Conservation (phyloP, 1,140 invertebrate species). For the Drosophila aff. region DNA sequence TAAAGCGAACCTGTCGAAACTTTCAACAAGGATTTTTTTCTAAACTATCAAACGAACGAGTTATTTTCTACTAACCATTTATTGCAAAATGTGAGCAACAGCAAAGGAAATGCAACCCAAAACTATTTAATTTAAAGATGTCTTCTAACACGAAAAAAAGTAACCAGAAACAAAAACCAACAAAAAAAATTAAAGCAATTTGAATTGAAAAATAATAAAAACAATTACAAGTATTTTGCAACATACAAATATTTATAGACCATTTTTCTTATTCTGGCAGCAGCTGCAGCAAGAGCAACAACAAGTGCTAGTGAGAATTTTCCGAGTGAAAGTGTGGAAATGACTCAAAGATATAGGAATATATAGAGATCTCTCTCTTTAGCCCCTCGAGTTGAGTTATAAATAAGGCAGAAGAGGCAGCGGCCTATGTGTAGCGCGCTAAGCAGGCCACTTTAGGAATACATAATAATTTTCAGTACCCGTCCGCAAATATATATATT, state of each 20-base stretch:
- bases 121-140: slow-evolving; percentile 59
- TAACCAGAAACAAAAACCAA: slow-evolving; percentile 38
- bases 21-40: slow-evolving; percentile 53
- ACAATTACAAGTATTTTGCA: slow-evolving; percentile 82
- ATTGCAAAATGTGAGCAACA: slow-evolving; percentile 63
- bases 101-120: slow-evolving; percentile 44
- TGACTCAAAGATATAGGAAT: slow-evolving; percentile 32
- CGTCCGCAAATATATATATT: slow-evolving; percentile 21
- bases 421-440: slow-evolving; percentile 57
- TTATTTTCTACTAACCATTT: slow-evolving; percentile 74
- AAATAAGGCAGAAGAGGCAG: slow-evolving; percentile 54
- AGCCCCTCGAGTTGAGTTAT: slow-evolving; percentile 71
- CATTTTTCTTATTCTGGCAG: slow-evolving; percentile 72
- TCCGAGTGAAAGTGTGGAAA: slow-evolving; percentile 59
- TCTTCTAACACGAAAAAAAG: slow-evolving; percentile 66
- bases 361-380: slow-evolving; percentile 20
- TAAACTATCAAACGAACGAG: slow-evolving; percentile 63
- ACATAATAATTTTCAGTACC: slow-evolving; percentile 56
- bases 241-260: slow-evolving; percentile 76
- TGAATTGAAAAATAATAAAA: slow-evolving; percentile 73
- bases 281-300: slow-evolving; percentile 43
- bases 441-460: slow-evolving; percentile 67
- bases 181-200: slow-evolving; percentile 50
- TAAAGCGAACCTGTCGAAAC: slow-evolving; percentile 48
- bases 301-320: slow-evolving; percentile 16